Evolutionary conservation across 2,113 vertebrate species (phyloP).

Genomic region (Dromiciops gliroides): DNA sequence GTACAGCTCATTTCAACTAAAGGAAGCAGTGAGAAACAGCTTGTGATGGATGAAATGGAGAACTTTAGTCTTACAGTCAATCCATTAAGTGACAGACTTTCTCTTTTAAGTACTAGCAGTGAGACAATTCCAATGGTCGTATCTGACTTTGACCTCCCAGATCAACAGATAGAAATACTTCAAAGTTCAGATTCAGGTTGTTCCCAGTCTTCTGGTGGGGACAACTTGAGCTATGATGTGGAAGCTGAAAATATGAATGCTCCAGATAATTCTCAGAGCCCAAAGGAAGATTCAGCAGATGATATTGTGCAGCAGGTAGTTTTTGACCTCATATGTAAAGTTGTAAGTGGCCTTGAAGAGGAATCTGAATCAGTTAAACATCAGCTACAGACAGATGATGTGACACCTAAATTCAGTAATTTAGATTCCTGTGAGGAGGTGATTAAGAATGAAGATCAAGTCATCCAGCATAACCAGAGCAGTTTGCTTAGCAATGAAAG

Average conservation of each 20-base stretch:
- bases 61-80: conserved; percentile 98
- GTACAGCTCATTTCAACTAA: conserved; percentile 81
- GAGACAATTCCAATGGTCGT: conserved; percentile 93
- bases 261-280: conserved; percentile 84
- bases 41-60: conserved; percentile 93
- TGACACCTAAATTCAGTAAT: conserved; percentile 77
- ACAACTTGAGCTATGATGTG: conserved; percentile 93
- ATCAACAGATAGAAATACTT: conserved; percentile 91
- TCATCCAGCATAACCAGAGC: conserved; percentile 75
- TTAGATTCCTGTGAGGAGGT: conserved; percentile 68
- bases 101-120: conserved; percentile 95
- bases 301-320: conserved; percentile 90
- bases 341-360: conserved; percentile 87
- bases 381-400: conserved; percentile 85
- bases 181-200: conserved; percentile 93
- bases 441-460: conserved; percentile 74
- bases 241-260: conserved; percentile 85
- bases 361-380: conserved; percentile 80
- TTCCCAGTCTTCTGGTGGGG: conserved; percentile 92
- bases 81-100: conserved; percentile 95
- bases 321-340: conserved; percentile 91
- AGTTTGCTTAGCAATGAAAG: conserved; percentile 77
- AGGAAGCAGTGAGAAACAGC: conserved; percentile 82
- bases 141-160: conserved; percentile 90
- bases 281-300: conserved; percentile 85